These are phyloP conservation scores for Zygaena filipendulae DNA, from an alignment of 2,888 invertebrate genomes.

Conservation along the genomic window DNA sequence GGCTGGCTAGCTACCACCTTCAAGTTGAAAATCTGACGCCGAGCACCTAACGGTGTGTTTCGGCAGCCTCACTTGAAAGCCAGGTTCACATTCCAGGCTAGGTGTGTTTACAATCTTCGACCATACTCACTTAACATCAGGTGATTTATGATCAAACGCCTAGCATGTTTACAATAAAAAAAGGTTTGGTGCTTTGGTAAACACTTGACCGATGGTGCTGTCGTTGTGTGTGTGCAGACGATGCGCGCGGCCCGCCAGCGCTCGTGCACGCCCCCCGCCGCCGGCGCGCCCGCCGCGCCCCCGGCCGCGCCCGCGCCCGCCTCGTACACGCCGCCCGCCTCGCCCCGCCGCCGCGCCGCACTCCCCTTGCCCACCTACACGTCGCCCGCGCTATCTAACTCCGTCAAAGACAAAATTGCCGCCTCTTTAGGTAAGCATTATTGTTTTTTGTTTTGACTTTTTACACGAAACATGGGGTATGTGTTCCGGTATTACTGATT, in stretches of 20 bases:
- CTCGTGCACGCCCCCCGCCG: slow-evolving; percentile 46
- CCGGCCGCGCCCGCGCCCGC: slow-evolving; percentile 43
- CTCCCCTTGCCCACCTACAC: slow-evolving; percentile 37
- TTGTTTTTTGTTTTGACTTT: too few relatives aligned
- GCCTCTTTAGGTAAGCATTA: slow-evolving; percentile 49
- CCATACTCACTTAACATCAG: neutral
- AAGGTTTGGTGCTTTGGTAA: too few relatives aligned
- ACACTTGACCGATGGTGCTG: too few relatives aligned
- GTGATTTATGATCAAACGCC: too few relatives aligned
- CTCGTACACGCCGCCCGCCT: slow-evolving; percentile 53
- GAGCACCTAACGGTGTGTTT: too few relatives aligned
- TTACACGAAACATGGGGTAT: too few relatives aligned
- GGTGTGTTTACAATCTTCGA: too few relatives aligned
- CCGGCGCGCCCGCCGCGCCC: slow-evolving; percentile 37
- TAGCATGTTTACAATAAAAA: neutral
- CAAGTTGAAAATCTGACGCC: too few relatives aligned
- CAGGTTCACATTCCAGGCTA: too few relatives aligned
- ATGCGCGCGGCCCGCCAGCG: slow-evolving; percentile 44
- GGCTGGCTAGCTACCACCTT: too few relatives aligned
- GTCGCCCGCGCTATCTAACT: slow-evolving; percentile 49
- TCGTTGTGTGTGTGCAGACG: too few relatives aligned
- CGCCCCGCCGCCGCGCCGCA: slow-evolving; percentile 43
- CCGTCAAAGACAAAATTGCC: slow-evolving; percentile 61
- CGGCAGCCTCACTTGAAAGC: too few relatives aligned
- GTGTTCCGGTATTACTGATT: neutral